Conservation (phyloP, 2,113 vertebrate genomes). For the Donacobius atricapilla region DNA sequence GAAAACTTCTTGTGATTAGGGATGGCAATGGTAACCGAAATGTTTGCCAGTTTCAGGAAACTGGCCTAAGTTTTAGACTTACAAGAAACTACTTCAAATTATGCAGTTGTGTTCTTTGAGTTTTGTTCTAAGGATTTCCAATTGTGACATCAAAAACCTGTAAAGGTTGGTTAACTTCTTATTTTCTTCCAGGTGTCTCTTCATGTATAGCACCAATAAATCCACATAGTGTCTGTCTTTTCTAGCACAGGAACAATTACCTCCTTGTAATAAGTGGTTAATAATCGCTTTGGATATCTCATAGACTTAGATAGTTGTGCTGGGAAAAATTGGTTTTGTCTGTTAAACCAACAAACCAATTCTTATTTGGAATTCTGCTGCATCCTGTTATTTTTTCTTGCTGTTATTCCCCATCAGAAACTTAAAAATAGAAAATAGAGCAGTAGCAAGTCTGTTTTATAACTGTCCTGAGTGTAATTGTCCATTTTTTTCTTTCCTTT, state of each 20-base stretch:
- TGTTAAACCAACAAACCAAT: background rate
- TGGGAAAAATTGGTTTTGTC: background rate
- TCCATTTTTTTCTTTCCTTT: background rate
- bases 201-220: background rate
- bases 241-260: background rate
- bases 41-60: background rate
- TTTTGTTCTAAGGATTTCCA: background rate
- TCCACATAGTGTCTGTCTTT: background rate
- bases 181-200: background rate
- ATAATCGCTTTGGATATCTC: background rate
- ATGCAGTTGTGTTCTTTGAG: background rate
- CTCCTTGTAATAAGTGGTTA: background rate
- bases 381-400: background rate
- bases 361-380: background rate
- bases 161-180: background rate
- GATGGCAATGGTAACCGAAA: background rate
- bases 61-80: background rate
- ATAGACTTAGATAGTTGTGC: background rate
- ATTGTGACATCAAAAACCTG: background rate
- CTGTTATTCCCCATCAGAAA: background rate
- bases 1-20: slow-evolving; percentile 6
- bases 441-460: background rate
- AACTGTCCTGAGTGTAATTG: background rate
- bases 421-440: background rate
- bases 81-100: background rate